phyloP scores from a whole-genome alignment of 2,797 vertebrate species.

The Octomys mimax region DNA sequence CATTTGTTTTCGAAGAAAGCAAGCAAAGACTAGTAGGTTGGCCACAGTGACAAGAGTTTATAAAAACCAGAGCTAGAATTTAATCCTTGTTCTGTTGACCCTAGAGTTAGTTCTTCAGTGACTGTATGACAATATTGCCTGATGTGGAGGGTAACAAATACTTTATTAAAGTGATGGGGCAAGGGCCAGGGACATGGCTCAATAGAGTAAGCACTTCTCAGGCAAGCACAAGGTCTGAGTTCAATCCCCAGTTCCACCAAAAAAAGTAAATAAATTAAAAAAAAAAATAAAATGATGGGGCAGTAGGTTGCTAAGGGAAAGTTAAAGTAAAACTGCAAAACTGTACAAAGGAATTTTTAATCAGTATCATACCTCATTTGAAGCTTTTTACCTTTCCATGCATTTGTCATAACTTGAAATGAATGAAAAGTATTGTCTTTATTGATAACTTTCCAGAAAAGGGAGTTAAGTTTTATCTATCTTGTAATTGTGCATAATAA shows the following conservation, averaged over 20 bases:
- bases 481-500: background rate
- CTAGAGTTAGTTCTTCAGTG: slow-evolving; percentile 11
- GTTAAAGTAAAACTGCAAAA: background rate
- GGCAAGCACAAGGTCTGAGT: no score
- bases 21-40: background rate
- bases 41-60: background rate
- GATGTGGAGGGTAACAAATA: background rate
- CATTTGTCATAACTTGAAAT: background rate
- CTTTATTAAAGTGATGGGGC: background rate
- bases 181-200: background rate
- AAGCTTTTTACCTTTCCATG: background rate
- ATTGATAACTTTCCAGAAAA: slow-evolving; percentile 36
- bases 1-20: background rate
- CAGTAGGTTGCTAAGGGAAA: background rate
- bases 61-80: background rate
- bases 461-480: background rate
- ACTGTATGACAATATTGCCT: background rate
- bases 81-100: background rate
- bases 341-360: background rate
- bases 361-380: background rate
- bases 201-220: no score
- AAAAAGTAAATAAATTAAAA: no score
- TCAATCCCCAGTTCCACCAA: no score
- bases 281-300: background rate
- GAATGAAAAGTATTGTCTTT: background rate